Conservation (phyloP, 1,140 invertebrate species). For the Nebria ingens region DNA sequence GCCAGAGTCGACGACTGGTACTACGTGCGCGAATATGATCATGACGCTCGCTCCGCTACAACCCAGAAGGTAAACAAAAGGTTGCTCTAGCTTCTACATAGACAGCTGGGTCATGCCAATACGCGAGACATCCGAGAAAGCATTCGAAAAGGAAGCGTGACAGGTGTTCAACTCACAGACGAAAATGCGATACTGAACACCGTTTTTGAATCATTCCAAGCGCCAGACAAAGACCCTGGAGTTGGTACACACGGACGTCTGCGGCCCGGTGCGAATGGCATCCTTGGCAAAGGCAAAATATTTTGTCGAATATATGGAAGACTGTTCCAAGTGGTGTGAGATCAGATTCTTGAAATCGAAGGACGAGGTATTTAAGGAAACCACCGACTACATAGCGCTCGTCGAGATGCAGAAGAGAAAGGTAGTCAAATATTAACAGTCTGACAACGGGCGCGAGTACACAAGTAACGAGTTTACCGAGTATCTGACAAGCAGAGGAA, state of each 20-base stretch:
- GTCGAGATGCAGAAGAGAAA: conserved; percentile 11
- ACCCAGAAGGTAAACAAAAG: neutral
- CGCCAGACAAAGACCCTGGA: conserved; percentile 40
- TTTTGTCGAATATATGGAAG: conserved; percentile 28
- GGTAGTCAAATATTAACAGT: conserved; percentile 14
- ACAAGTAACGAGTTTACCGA: conserved; percentile 13
- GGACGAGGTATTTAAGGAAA: neutral
- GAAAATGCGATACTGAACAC: conserved; percentile 26
- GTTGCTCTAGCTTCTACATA: neutral
- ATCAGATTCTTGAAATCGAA: conserved; percentile 9
- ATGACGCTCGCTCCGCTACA: neutral
- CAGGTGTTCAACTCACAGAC: neutral
- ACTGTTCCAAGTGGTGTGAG: conserved; percentile 22
- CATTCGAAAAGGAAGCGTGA: neutral
- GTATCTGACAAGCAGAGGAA: conserved; percentile 12
- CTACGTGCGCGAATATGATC: neutral
- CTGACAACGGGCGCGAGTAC: conserved; percentile 21
- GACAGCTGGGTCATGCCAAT: conserved; percentile 11
- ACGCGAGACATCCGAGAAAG: neutral
- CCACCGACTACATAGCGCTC: conserved; percentile 9
- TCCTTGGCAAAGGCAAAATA: conserved; percentile 19
- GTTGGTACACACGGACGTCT: conserved; percentile 19
- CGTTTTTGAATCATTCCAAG: conserved; percentile 48
- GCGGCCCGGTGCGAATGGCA: conserved; percentile 15
- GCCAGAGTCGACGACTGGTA: conserved; percentile 3